A percentile compares a stretch with the other conserved stretches of the same genome.
phyloP scores from a whole-genome alignment of 2,797 vertebrate species.

The Pangasius macronema region DNA sequence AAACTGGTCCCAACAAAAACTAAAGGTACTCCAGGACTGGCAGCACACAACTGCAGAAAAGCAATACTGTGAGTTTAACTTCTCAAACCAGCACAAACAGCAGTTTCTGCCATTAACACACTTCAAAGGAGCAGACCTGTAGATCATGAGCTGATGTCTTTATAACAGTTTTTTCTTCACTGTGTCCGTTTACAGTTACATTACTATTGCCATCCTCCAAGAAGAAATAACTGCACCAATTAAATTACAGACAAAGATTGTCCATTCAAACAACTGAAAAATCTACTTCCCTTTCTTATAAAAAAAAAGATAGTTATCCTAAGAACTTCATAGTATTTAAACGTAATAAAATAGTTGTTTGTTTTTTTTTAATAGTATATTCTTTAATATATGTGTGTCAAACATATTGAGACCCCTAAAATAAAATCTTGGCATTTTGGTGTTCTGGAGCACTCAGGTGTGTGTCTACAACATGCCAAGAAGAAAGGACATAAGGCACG shows the following conservation, averaged over 20 bases:
- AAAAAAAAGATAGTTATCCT: not conserved
- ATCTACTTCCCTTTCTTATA: not conserved
- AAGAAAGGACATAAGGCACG: too few species aligned
- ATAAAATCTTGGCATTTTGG: too few species aligned
- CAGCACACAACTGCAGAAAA: not conserved
- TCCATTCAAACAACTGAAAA: not conserved
- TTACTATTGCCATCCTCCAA: not conserved
- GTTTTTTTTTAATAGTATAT: not conserved
- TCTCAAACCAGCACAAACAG: not conserved
- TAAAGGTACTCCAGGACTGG: not conserved
- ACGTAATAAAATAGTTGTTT: not conserved
- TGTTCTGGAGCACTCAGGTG: too few species aligned
- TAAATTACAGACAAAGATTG: not conserved
- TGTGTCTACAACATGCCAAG: too few species aligned
- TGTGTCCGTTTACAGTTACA: not conserved
- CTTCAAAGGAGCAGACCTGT: not conserved
- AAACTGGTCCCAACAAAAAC: not conserved
- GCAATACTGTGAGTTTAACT: not conserved
- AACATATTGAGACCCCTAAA: not conserved
- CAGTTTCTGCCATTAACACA: too few species aligned
- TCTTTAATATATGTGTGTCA: not conserved
- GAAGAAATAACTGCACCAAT: not conserved
- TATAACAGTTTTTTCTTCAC: not conserved
- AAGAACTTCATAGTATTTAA: not conserved
- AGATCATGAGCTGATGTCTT: not conserved